Conservation (phyloP, 2,113 vertebrate species). For the Pangasianodon gigas region DNA sequence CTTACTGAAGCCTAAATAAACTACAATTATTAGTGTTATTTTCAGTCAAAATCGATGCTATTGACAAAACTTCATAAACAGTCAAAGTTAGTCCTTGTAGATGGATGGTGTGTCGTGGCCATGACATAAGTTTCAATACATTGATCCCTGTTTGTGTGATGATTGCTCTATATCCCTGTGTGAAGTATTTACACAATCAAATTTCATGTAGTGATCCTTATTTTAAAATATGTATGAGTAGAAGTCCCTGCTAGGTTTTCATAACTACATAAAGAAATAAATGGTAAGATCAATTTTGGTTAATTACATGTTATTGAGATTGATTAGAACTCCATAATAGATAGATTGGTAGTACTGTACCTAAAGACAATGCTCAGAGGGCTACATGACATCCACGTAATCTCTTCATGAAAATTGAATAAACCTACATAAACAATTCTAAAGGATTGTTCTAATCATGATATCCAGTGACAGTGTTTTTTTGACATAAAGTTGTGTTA, state of each 20-base stretch:
- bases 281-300: background rate
- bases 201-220: background rate
- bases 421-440: background rate
- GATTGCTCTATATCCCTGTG: background rate
- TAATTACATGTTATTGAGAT: background rate
- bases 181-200: background rate
- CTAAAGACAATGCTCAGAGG: background rate
- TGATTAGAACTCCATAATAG: background rate
- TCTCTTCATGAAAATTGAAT: background rate
- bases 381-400: background rate
- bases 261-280: background rate
- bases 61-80: background rate
- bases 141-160: background rate
- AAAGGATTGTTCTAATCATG: background rate
- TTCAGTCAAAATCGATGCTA: background rate
- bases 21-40: conserved; percentile 6
- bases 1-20: background rate
- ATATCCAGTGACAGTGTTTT: background rate
- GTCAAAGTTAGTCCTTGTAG: background rate
- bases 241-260: background rate
- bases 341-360: background rate
- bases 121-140: background rate
- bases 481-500: background rate
- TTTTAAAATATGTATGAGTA: background rate
- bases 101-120: background rate